Percentiles rank a stretch among this genome's conserved stretches.
These are phyloP conservation scores for Gymnoscopelus braueri DNA, from an alignment of 2,797 vertebrate species.

Conservation along the genomic window DNA sequence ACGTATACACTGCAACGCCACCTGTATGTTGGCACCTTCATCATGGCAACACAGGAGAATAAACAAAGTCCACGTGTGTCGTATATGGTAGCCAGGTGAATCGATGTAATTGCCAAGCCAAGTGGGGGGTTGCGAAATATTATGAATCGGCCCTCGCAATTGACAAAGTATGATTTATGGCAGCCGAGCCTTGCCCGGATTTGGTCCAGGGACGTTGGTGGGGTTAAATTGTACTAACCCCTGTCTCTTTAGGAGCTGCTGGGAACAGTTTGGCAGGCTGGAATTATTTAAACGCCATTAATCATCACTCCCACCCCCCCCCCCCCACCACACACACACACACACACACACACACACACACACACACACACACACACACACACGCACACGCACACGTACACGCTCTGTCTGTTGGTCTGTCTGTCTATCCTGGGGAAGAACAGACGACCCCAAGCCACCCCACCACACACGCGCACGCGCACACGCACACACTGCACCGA, in stretches of 20 bases:
- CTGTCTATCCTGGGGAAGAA: neutral
- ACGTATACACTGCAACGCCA: no score
- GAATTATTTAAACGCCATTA: constrained; percentile 72
- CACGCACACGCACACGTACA: neutral
- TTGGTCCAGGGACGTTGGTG: constrained; percentile 21
- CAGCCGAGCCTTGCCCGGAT: constrained; percentile 50
- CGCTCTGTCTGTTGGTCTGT: constrained; percentile 10
- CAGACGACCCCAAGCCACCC: neutral
- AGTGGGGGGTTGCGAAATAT: constrained; percentile 48
- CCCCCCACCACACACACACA: constrained; percentile 18
- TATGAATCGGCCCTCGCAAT: constrained; percentile 67
- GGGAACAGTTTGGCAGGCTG: constrained; percentile 66
- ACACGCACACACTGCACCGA: neutral
- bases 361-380: constrained; percentile 3
- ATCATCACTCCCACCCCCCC: constrained; percentile 62
- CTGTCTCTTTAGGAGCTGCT: constrained; percentile 60
- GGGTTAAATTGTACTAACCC: constrained; percentile 70
- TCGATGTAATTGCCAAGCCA: constrained; percentile 51
- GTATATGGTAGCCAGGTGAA: constrained; percentile 37
- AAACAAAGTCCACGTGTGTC: no score
- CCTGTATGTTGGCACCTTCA: no score
- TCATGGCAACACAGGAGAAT: no score
- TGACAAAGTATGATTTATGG: constrained; percentile 81
- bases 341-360: constrained; percentile 6
- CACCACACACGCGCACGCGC: neutral